Percentiles rank a stretch among this genome's conserved stretches.
Evolutionary conservation across 2,113 vertebrate species (phyloP).

Genomic region (Equus quagga): DNA sequence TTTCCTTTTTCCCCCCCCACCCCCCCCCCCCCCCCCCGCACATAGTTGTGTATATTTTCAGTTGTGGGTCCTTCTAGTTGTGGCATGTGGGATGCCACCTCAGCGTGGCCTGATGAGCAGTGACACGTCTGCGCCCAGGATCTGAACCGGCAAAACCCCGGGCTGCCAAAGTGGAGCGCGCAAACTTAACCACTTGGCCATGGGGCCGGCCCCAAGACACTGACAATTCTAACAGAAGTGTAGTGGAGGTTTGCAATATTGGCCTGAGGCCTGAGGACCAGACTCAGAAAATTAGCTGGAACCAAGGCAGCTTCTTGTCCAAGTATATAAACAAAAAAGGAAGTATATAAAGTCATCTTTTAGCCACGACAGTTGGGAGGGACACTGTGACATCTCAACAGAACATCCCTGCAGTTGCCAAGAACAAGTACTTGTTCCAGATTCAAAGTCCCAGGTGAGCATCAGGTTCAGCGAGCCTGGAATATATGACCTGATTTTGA

Average conservation of each 20-base stretch:
- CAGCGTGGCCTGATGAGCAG: too few relatives aligned
- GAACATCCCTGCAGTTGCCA: not conserved
- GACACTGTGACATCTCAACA: not conserved
- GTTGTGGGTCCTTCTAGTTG: too few relatives aligned
- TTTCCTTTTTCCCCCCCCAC: too few relatives aligned
- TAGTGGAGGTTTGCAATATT: not conserved
- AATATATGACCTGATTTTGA: not conserved
- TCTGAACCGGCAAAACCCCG: too few relatives aligned
- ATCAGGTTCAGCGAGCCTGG: not conserved
- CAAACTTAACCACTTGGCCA: too few relatives aligned
- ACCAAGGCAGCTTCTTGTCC: not conserved
- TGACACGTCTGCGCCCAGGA: too few relatives aligned
- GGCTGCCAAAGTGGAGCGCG: too few relatives aligned
- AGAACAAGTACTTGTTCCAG: not conserved
- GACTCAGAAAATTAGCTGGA: not conserved
- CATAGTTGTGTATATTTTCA: too few relatives aligned
- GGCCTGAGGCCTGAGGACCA: not conserved
- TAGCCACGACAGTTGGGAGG: not conserved
- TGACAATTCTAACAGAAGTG: not conserved
- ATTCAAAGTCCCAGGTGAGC: not conserved
- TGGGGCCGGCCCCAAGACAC: not conserved
- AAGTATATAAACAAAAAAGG: not conserved
- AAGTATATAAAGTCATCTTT: not conserved
- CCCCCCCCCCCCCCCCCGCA: too few relatives aligned
- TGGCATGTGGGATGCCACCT: too few relatives aligned